Evolutionary conservation across 2,888 invertebrate genomes (phyloP).

Genomic region (Gordius sp.): DNA sequence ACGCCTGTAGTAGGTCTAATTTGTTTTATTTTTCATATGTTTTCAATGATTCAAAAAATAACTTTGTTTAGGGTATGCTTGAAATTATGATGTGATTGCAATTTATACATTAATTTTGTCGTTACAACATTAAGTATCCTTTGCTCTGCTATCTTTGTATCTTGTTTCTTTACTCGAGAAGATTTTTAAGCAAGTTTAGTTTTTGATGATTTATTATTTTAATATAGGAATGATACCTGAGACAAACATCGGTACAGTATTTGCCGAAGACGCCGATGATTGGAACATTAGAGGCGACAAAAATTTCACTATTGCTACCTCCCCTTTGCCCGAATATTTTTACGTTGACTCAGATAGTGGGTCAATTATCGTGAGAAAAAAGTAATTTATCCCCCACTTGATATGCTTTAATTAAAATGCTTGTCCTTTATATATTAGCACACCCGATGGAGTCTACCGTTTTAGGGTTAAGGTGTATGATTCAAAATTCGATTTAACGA

Average conservation of each 20-base stretch:
- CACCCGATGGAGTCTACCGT: conserved; percentile 37
- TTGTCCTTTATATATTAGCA: conserved; percentile 20
- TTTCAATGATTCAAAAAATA: neutral
- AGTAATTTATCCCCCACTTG: conserved; percentile 48
- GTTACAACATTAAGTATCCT: neutral
- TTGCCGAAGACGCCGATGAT: conserved; percentile 85
- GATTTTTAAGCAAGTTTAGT: too few relatives aligned
- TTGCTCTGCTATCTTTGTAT: neutral
- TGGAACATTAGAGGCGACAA: conserved; percentile 94
- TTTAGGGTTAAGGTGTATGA: conserved; percentile 60
- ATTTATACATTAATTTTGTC: neutral
- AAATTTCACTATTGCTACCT: conserved; percentile 41
- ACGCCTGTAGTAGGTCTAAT: too few relatives aligned
- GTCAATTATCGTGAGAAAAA: conserved; percentile 78
- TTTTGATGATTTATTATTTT: too few relatives aligned
- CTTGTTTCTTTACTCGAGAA: neutral
- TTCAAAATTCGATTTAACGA: conserved; percentile 72
- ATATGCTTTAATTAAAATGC: too few relatives aligned
- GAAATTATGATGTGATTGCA: too few relatives aligned
- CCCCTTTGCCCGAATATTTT: conserved; percentile 45
- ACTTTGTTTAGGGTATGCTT: too few relatives aligned
- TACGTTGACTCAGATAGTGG: conserved; percentile 67
- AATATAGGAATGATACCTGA: conserved; percentile 38
- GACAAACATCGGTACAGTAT: conserved; percentile 71
- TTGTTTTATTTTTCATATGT: neutral